Evolutionary conservation across 2,797 vertebrate species (phyloP).

Genomic region (Eptatretus atami): DNA sequence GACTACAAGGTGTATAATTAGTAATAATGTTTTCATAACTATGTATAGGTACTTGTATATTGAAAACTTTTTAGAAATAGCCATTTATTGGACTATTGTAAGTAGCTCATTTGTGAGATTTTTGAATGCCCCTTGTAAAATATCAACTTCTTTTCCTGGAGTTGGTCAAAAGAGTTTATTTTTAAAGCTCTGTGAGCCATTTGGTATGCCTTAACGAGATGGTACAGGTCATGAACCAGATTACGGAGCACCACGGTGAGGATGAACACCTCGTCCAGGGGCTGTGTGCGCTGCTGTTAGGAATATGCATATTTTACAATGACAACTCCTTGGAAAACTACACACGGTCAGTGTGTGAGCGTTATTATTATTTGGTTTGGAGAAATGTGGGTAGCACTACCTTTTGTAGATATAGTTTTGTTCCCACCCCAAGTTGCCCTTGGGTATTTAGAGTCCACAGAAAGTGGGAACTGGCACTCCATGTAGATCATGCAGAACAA

Average conservation of each 20-base stretch:
- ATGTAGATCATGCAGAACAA: no score
- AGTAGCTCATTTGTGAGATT: no score
- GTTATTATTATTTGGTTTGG: no score
- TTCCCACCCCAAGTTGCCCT: no score
- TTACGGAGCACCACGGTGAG: slow-evolving; percentile 84
- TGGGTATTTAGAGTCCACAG: no score
- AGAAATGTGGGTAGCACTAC: no score
- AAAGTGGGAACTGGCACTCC: no score
- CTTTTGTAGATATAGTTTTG: no score
- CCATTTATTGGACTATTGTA: background rate
- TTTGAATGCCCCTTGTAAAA: no score
- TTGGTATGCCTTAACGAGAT: slow-evolving; percentile 22
- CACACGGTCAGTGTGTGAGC: slow-evolving; percentile 25
- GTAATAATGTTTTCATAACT: no score
- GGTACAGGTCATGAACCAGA: slow-evolving; percentile 61
- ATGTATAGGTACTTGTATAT: background rate
- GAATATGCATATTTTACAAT: slow-evolving; percentile 88
- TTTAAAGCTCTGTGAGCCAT: background rate
- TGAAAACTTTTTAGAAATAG: background rate
- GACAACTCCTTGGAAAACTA: slow-evolving; percentile 87
- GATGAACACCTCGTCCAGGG: slow-evolving; percentile 87
- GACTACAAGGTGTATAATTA: no score
- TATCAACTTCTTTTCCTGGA: background rate
- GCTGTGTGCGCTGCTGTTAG: slow-evolving; percentile 58
- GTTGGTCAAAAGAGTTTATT: background rate